Percentiles rank a stretch among this genome's conserved stretches.
Evolutionary conservation across 2,888 invertebrate genomes (phyloP).

Genomic region (Spilosoma lubricipeda): DNA sequence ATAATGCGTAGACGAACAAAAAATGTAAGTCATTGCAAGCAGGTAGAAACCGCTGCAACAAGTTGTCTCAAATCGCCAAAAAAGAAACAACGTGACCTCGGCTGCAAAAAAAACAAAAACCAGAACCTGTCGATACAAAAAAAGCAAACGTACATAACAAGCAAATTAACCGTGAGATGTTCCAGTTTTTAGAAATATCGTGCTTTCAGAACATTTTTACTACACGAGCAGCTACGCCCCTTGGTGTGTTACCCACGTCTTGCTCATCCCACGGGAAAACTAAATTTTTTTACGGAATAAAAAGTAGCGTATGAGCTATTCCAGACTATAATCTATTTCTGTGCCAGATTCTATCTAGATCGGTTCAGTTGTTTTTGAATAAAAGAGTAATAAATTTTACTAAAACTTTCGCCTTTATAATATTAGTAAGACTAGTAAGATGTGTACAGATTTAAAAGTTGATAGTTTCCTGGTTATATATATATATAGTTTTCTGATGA

Average conservation of each 20-base stretch:
- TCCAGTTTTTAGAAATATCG: conserved; percentile 58
- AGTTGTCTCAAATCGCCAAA: conserved; percentile 53
- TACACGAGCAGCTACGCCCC: neutral
- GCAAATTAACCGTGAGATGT: conserved; percentile 65
- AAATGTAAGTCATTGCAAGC: conserved; percentile 42
- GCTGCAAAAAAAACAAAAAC: conserved; percentile 53
- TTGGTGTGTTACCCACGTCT: no score
- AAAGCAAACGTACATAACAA: conserved; percentile 57
- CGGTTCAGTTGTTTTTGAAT: no score
- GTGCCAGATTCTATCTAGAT: no score
- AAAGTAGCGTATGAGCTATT: no score
- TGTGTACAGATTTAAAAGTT: no score
- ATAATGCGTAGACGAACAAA: conserved; percentile 35
- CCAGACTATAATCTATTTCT: no score
- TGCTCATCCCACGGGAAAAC: no score
- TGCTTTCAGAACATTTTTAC: conserved; percentile 44
- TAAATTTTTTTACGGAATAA: no score
- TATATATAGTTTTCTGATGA: no score
- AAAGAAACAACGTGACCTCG: conserved; percentile 51
- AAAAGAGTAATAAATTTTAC: no score
- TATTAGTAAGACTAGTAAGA: conserved; percentile 13
- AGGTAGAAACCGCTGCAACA: conserved; percentile 48
- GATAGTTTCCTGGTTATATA: neutral
- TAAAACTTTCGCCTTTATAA: no score
- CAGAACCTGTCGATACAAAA: conserved; percentile 56